Evolutionary conservation across 2,113 vertebrate genomes (phyloP).

Genomic region (Calypte anna): DNA sequence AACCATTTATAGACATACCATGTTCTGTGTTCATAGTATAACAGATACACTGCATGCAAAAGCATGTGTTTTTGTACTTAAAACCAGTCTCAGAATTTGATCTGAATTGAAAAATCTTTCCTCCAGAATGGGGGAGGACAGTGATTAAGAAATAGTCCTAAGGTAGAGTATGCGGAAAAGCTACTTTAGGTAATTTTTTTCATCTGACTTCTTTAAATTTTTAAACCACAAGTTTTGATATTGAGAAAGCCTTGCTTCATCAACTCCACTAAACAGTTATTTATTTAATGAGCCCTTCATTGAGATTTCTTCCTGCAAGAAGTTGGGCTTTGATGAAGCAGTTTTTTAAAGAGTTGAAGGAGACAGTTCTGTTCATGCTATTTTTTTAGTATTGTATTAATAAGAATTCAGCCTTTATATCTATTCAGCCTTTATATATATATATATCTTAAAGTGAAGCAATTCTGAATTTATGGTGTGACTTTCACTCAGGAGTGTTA

Average conservation of each 20-base stretch:
- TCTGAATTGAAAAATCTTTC: not conserved
- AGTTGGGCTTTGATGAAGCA: not conserved
- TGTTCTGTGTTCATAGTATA: not conserved
- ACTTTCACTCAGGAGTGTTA: not conserved
- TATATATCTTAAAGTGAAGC: not conserved
- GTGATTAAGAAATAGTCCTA: not conserved
- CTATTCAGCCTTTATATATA: not conserved
- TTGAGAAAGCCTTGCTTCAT: not conserved
- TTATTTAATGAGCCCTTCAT: not conserved
- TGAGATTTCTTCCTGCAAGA: not conserved
- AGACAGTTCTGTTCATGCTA: not conserved
- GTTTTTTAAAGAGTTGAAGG: not conserved
- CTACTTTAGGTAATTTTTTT: not conserved
- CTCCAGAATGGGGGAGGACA: not conserved
- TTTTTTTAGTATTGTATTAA: not conserved
- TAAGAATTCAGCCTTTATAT: not conserved
- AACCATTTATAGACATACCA: not conserved
- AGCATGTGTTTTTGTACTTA: not conserved
- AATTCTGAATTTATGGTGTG: not conserved
- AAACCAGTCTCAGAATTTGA: not conserved
- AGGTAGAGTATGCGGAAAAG: not conserved
- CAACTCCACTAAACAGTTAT: not conserved
- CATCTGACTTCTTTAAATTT: too few species aligned
- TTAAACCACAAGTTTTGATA: not conserved
- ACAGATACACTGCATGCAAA: not conserved